phyloP scores from a whole-genome alignment of 2,888 invertebrate species.

The Prostheceraeus crozeri region DNA sequence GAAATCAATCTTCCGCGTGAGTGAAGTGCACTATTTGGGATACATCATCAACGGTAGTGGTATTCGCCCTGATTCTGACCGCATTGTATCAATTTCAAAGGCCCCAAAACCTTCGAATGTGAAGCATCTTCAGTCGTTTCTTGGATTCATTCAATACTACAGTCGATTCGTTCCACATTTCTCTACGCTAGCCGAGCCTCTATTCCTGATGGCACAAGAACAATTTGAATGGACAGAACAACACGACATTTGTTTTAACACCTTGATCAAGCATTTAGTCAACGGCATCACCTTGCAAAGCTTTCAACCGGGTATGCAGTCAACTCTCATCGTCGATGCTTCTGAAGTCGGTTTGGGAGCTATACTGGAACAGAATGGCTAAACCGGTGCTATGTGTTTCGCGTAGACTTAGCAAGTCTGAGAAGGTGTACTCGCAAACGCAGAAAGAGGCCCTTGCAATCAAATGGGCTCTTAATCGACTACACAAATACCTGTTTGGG shows the following conservation, averaged over 20 bases:
- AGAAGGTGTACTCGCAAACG: constrained; percentile 12
- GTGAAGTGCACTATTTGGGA: not conserved
- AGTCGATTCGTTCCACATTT: constrained; percentile 22
- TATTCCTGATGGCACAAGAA: constrained; percentile 1
- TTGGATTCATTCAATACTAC: constrained; percentile 13
- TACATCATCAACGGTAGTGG: not conserved
- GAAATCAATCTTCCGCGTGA: constrained; percentile 1
- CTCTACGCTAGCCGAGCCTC: constrained; percentile 5
- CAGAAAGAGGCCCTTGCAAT: constrained; percentile 23
- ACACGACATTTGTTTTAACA: not conserved
- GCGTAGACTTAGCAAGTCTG: not conserved
- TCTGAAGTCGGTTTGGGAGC: constrained; percentile 7
- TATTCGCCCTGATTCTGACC: not conserved
- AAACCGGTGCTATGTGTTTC: constrained; percentile 17
- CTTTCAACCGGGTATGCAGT: constrained; percentile 6
- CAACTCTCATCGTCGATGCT: constrained; percentile 17
- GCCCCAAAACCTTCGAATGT: constrained; percentile 9
- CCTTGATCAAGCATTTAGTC: not conserved
- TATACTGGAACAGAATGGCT: constrained; percentile 27
- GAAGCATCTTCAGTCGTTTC: not conserved
- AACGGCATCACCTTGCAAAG: constrained; percentile 3
- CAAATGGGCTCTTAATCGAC: constrained; percentile 16
- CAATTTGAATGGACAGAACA: constrained; percentile 1
- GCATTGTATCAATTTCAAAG: constrained; percentile 2
- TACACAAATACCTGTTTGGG: constrained; percentile 17